phyloP scores from a whole-genome alignment of 2,797 vertebrate species.

The Oryzias sinensis region DNA sequence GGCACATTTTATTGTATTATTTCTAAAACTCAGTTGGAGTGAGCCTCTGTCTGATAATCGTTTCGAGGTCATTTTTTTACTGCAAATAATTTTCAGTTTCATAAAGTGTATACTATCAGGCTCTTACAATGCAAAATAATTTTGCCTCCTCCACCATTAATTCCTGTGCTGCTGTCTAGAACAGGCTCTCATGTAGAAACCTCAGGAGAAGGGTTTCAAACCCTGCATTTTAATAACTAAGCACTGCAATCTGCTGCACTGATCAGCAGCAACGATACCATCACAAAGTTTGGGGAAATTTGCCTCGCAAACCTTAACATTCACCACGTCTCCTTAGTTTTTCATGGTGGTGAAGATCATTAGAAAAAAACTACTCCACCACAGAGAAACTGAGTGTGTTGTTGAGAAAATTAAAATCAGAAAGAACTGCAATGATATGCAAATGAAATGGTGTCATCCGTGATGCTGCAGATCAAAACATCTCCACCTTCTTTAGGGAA shows the following conservation, averaged over 20 bases:
- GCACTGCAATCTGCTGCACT: background rate
- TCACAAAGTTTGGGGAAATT: conserved; percentile 7
- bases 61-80: no score
- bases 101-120: background rate
- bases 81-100: no score
- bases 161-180: no score
- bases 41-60: no score
- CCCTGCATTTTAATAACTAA: conserved; percentile 1
- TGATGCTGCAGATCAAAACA: conserved; percentile 35
- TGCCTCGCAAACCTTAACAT: conserved; percentile 3
- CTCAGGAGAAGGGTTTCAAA: background rate
- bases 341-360: conserved; percentile 11
- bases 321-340: background rate
- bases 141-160: background rate
- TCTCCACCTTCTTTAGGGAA: conserved; percentile 23
- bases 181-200: conserved; percentile 1
- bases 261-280: conserved; percentile 5
- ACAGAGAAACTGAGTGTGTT: conserved; percentile 1
- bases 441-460: conserved; percentile 27
- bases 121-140: background rate
- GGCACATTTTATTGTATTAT: no score
- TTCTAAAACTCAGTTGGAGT: no score
- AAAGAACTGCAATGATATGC: conserved; percentile 6
- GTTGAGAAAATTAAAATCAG: conserved; percentile 26
- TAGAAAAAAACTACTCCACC: conserved; percentile 5